Percentiles rank a stretch among this genome's conserved stretches.
Evolutionary conservation across 2,113 vertebrate species (phyloP).

Genomic region (Megaleporinus macrocephalus): DNA sequence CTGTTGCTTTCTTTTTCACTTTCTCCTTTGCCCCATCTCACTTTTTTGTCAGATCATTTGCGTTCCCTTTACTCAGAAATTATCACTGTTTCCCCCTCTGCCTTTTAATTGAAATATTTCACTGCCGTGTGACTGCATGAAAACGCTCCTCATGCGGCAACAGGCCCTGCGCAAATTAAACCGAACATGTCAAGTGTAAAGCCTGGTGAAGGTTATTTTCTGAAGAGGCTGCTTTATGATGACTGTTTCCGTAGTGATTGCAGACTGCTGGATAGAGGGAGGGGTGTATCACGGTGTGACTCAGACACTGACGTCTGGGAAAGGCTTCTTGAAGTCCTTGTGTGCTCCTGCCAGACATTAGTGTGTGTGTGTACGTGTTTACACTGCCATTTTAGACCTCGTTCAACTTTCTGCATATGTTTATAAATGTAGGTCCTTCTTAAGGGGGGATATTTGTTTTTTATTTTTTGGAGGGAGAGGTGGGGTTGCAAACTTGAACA

Average conservation of each 20-base stretch:
- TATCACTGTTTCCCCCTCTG: constrained; percentile 17
- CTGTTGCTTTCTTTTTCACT: neutral
- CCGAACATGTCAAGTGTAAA: neutral
- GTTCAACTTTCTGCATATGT: neutral
- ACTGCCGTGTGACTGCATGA: neutral
- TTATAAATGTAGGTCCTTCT: neutral
- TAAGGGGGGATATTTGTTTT: neutral
- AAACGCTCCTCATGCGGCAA: neutral
- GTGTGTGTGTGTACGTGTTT: neutral
- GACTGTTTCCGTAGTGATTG: neutral
- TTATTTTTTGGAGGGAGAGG: too few relatives aligned
- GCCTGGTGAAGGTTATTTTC: constrained; percentile 5
- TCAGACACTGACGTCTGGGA: neutral
- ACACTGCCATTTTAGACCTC: neutral
- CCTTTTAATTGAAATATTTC: constrained; percentile 22
- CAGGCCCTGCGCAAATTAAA: neutral
- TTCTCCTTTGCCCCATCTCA: neutral
- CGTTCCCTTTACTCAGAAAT: constrained; percentile 30
- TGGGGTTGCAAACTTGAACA: constrained; percentile 13
- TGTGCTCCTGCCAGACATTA: neutral
- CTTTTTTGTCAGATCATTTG: constrained; percentile 6
- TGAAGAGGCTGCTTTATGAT: neutral
- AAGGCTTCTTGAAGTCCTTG: neutral
- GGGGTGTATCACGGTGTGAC: neutral
- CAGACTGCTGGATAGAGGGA: neutral